Evolutionary conservation across 2,888 invertebrate species (phyloP).

Genomic region (Axea sp.): DNA sequence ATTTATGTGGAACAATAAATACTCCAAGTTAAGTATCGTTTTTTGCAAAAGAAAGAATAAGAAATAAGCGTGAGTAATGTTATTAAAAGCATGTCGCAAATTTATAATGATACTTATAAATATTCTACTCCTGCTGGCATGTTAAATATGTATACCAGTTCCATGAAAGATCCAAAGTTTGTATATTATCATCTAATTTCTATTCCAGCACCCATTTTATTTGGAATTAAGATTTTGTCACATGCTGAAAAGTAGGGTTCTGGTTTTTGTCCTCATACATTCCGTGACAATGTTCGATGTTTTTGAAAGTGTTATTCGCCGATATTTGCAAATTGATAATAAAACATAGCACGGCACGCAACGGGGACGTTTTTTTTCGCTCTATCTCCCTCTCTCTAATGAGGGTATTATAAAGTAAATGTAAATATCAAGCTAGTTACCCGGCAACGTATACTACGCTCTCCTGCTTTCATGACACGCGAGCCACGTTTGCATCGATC

Average conservation of each 20-base stretch:
- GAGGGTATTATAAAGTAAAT: conserved; percentile 60
- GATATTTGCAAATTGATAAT: conserved; percentile 61
- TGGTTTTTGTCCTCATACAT: conserved; percentile 33
- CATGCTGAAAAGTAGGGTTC: conserved; percentile 24
- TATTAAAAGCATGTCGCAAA: too few relatives aligned
- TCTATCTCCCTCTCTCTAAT: conserved; percentile 49
- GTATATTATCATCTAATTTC: conserved; percentile 4
- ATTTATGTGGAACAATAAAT: too few relatives aligned
- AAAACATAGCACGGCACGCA: conserved; percentile 53
- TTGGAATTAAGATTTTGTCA: conserved; percentile 40
- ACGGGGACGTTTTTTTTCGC: conserved; percentile 40
- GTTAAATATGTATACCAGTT: too few relatives aligned
- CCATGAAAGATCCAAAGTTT: too few relatives aligned
- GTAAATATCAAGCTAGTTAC: conserved; percentile 61
- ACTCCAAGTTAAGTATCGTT: too few relatives aligned
- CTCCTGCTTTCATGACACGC: conserved; percentile 57
- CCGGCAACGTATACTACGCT: conserved; percentile 55
- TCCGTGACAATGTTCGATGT: conserved; percentile 59
- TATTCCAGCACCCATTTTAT: not conserved
- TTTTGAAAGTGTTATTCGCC: conserved; percentile 57
- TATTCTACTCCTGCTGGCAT: too few relatives aligned
- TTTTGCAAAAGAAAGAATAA: too few relatives aligned
- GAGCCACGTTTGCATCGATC: conserved; percentile 56
- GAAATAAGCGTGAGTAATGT: too few relatives aligned
- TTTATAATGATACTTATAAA: too few relatives aligned